Percentiles rank a stretch among this genome's conserved stretches.
Conservation (phyloP, 1,140 invertebrate genomes). For the Drosophila bocqueti region DNA sequence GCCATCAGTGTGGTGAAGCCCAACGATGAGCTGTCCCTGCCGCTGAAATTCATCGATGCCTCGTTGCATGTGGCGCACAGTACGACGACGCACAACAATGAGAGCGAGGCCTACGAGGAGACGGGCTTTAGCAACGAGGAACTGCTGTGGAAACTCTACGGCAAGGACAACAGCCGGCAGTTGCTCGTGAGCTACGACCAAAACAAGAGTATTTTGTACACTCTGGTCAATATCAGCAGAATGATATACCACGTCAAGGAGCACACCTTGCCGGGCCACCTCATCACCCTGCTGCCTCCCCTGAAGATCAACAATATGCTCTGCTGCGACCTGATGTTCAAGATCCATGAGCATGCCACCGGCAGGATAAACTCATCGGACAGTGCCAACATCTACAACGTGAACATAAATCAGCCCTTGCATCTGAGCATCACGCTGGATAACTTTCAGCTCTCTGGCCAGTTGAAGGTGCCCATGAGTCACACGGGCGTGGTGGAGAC, state of each 20-base stretch:
- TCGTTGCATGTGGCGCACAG: conserved; percentile 66
- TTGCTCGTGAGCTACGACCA: conserved; percentile 63
- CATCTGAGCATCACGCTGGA: conserved; percentile 92
- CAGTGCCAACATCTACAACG: conserved; percentile 85
- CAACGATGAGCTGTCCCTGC: conserved; percentile 74
- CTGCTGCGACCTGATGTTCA: conserved; percentile 90
- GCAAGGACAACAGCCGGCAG: conserved; percentile 46
- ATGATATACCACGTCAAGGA: conserved; percentile 92
- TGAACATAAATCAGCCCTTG: conserved; percentile 90
- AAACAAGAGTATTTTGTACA: conserved; percentile 67
- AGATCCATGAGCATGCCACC: conserved; percentile 85
- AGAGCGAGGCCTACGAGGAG: conserved; percentile 50
- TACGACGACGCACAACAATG: conserved; percentile 9
- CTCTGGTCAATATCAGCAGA: conserved; percentile 87
- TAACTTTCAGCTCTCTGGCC: conserved; percentile 91
- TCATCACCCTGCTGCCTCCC: conserved; percentile 93
- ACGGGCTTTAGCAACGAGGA: conserved; percentile 65
- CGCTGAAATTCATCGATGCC: conserved; percentile 80
- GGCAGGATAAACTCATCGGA: conserved; percentile 88
- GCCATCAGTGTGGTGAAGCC: conserved; percentile 53
- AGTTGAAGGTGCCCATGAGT: conserved; percentile 86
- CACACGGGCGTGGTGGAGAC: conserved; percentile 85
- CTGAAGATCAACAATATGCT: conserved; percentile 92
- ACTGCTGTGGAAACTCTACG: conserved; percentile 65
- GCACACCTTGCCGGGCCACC: conserved; percentile 91